Base-by-base conservation (phyloP, 2,888 invertebrate genomes). In the Diploptera punctata region DNA sequence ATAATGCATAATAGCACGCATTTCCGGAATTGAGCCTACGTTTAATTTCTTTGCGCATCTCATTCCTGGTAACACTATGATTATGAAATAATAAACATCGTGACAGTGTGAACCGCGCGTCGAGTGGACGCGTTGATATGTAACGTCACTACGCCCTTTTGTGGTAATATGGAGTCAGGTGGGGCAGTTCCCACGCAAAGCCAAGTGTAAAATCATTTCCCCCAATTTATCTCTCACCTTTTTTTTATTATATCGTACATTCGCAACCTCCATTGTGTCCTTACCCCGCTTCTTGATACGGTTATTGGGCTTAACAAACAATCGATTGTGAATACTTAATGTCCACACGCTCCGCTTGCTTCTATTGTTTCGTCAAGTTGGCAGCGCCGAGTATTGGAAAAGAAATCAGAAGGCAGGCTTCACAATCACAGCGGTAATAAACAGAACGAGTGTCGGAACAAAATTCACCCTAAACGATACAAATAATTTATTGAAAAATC, bases 171-270 rank as follows among this genome's bases (percentile, higher is more conserved):
- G 57, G 9, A 31, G 57, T 16, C 57, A 57, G 57, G 13, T 57
- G 57, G 26, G 57, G n/a, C 57, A 29, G n/a, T 57, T 57, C 57
- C 57, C 57, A 57, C 29, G 57, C 29, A 57, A 57, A 57, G 57
- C 26, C 57, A 57, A 57, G 57, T 65, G 65, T 65, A 65, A 65
- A 65, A 65, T 65, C 65, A 65, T 65, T 65, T 65, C 65, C 65
- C 65, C 65, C 65, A 38, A 65, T 65, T 65, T 65, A 65, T 65
- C 47, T 65, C 44, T 65, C 65, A 65, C 65, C 65, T 47, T 47
- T 65, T 65, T 60, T 47, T 47, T 44, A 57, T 29, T 24, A 57
- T 29, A n/a, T n/a, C n/a, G n/a, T n/a, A 24, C 21, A 31, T 57
- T 57, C 2, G 21, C 54, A 19, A 21, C 21, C 49, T 19, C 24